Base-by-base conservation (phyloP, 2,113 vertebrate species). In the Prinia subflava region DNA sequence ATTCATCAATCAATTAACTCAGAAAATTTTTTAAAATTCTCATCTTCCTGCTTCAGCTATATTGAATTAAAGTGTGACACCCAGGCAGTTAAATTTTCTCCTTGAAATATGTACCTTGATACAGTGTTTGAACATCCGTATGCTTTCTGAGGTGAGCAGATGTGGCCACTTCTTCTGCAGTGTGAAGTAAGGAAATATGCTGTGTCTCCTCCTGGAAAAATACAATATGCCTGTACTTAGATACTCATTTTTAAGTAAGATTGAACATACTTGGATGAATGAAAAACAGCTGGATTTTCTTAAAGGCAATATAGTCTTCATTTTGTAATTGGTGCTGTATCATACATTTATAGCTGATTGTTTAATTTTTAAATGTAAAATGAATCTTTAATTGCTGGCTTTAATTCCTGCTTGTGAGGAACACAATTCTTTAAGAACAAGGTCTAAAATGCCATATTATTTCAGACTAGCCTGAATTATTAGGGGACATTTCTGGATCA, bases 1-100 rank as follows among this genome's bases (percentile, higher is more conserved):
- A 87, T 93, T 96, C 89, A 95, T 96, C 95, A 95, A 94, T 96
- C 85, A 96, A 83, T 96, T 94, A 96, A 88, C 47, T 67, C 25
- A 41, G 71, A 74, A 89, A 92, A 12, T 24, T 70, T 92, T 39
- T 1, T 0, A 12, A 80, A 88, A 75, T 90, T 89, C 46, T 86
- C 78, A 82, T 94, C 88, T 69, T 94, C 76, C 76, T 95, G 25
- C 93, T 89, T 92, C 74, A 63, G 80, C 77, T 95, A 60, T 92
- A 90, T 92, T 90, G 83, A 93, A 97, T 95, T 97, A 96, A 95
- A 89, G 30, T 63, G 39, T 92, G 95, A 95, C 83, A 92, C 46
- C 52, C 41, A 80, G 65, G 77, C 65, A 77, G 64, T 85, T 97
- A 81, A 83, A 91, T 97, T 92, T 95, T 92, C 92, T 80, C 52